Evolutionary conservation across 1,140 invertebrate genomes (phyloP).

Genomic region (Scaptomyza hsui): DNA sequence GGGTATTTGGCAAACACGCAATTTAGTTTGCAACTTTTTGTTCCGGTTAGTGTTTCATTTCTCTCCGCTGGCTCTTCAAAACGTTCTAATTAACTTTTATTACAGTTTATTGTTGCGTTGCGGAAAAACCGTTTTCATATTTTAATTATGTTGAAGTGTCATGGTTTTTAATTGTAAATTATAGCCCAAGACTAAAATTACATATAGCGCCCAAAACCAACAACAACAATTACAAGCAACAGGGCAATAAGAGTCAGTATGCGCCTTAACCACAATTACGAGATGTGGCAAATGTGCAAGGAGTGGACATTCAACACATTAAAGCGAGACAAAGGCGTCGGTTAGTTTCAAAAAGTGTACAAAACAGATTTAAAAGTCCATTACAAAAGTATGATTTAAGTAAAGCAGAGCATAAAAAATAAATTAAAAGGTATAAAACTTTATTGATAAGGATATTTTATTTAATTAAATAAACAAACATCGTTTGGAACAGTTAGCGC

Average conservation of each 20-base stretch:
- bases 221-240: conserved; percentile 5
- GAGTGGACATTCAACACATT: conserved; percentile 33
- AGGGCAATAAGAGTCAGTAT: conserved; percentile 1
- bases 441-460: no score
- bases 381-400: no score
- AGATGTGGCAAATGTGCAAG: conserved; percentile 18
- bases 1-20: not conserved
- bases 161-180: conserved; percentile 80
- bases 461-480: no score
- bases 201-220: conserved; percentile 46
- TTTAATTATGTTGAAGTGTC: conserved; percentile 82
- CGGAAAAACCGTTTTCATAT: conserved; percentile 77
- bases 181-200: conserved; percentile 66
- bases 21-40: not conserved
- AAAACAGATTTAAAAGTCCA: no score
- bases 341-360: no score
- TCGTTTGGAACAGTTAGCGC: not conserved
- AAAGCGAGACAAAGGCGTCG: conserved; percentile 19
- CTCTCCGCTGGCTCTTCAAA: conserved; percentile 25
- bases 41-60: conserved; percentile 4
- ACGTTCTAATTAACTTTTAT: conserved; percentile 78
- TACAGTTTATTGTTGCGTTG: conserved; percentile 75
- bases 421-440: no score
- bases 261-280: conserved; percentile 10
- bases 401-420: no score